A percentile compares a stretch with the other conserved stretches of the same genome.
Evolutionary conservation across 1,140 invertebrate genomes (phyloP).

Genomic region (Vanessa tameamea): DNA sequence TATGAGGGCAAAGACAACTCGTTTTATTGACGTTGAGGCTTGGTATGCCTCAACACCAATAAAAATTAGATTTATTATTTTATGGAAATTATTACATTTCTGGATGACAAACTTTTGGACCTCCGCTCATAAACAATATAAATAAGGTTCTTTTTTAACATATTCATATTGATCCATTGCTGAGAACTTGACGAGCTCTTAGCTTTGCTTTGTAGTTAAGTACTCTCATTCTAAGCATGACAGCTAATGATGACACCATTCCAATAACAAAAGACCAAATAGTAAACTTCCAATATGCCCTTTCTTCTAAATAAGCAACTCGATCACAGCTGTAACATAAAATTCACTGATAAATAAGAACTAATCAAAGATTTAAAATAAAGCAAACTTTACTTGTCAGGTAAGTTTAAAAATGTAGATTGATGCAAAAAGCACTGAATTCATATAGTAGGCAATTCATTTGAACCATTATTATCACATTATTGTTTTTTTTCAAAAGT

Average conservation of each 20-base stretch:
- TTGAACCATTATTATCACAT: too few species aligned
- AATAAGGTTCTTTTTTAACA: not conserved
- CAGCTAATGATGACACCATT: constrained; percentile 81
- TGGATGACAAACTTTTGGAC: not conserved
- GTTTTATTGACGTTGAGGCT: too few species aligned
- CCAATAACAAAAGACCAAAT: constrained; percentile 86
- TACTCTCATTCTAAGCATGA: constrained; percentile 73
- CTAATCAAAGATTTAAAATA: constrained; percentile 3
- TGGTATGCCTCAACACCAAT: too few species aligned
- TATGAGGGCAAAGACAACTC: too few species aligned
- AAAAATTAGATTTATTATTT: too few species aligned
- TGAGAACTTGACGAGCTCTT: constrained; percentile 68
- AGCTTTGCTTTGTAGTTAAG: constrained; percentile 72
- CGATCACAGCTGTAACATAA: constrained; percentile 66
- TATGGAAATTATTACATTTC: too few species aligned
- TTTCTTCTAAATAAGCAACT: constrained; percentile 85
- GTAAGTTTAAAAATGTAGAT: too few species aligned
- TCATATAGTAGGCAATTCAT: too few species aligned
- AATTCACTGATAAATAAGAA: constrained; percentile 23
- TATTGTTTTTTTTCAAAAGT: too few species aligned
- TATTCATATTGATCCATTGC: constrained; percentile 73
- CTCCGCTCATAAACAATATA: not conserved
- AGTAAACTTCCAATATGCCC: constrained; percentile 92
- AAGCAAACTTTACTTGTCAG: too few species aligned
- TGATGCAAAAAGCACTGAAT: too few species aligned